A percentile compares a stretch with the other conserved stretches of the same genome.
These are phyloP conservation scores for Armadillidium nasatum DNA, from an alignment of 1,140 invertebrate species.

Conservation along the genomic window DNA sequence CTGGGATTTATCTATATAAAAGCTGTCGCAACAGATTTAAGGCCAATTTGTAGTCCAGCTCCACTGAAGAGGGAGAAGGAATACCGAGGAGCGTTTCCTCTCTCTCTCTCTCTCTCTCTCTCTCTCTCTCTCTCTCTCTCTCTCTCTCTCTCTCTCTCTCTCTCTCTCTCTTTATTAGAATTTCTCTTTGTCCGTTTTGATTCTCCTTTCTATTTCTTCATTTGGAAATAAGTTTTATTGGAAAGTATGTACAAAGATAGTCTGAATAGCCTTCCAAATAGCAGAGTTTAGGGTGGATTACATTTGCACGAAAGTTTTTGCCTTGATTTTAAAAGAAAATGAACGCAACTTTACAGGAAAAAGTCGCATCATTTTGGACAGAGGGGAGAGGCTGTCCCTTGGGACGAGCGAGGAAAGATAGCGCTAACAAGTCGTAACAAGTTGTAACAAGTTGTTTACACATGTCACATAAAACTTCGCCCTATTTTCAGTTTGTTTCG, in stretches of 20 bases:
- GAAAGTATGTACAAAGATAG: not conserved
- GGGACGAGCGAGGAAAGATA: constrained; percentile 39
- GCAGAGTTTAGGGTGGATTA: constrained; percentile 8
- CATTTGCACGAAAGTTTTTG: not conserved
- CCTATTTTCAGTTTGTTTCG: constrained; percentile 37
- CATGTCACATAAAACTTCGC: constrained; percentile 37
- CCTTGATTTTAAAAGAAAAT: constrained; percentile 4
- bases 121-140: no score
- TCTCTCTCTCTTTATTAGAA: not conserved
- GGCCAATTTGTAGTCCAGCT: constrained; percentile 5
- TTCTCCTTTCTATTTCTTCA: not conserved
- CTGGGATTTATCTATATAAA: constrained; percentile 3
- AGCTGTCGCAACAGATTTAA: not conserved
- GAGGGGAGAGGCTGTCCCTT: constrained; percentile 30
- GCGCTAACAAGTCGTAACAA: constrained; percentile 43
- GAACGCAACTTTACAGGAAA: constrained; percentile 30
- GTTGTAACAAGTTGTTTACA: constrained; percentile 43
- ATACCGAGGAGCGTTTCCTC: no score
- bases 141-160: not conserved
- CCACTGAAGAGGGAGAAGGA: not conserved
- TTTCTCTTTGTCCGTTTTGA: not conserved
- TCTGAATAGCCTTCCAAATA: constrained; percentile 8
- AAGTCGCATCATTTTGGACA: constrained; percentile 40
- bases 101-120: no score
- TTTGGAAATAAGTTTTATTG: not conserved